Evolutionary conservation across 2,113 vertebrate species (phyloP).

Genomic region (Pterocles gutturalis): DNA sequence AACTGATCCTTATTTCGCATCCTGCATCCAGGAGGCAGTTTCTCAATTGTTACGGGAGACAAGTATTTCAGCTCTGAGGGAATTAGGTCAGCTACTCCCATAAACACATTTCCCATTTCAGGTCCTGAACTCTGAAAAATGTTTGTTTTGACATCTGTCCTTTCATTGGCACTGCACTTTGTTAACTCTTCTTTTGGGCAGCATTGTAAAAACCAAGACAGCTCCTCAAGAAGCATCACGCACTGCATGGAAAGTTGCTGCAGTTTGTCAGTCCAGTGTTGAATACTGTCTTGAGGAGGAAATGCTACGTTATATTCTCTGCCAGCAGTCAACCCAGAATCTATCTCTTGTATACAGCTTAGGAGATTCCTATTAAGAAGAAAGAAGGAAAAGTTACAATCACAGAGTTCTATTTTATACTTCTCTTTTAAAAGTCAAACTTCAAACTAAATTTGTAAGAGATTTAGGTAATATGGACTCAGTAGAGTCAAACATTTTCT

Average conservation of each 20-base stretch:
- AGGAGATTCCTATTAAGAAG: slow-evolving; percentile 81
- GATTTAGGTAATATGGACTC: background rate
- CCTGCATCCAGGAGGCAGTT: slow-evolving; percentile 83
- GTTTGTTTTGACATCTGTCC: background rate
- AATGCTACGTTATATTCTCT: slow-evolving; percentile 76
- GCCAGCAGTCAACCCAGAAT: slow-evolving; percentile 47
- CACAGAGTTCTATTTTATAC: background rate
- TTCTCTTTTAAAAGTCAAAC: background rate
- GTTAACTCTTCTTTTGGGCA: slow-evolving; percentile 80
- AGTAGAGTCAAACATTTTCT: background rate
- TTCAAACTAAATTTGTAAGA: background rate
- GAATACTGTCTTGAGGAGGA: slow-evolving; percentile 86
- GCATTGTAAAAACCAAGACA: slow-evolving; percentile 88
- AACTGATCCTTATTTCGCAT: slow-evolving; percentile 83
- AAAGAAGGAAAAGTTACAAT: background rate
- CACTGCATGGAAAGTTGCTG: slow-evolving; percentile 84
- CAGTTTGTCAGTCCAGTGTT: slow-evolving; percentile 81
- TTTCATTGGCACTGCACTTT: background rate
- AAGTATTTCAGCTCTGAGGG: slow-evolving; percentile 76
- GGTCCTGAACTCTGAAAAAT: background rate
- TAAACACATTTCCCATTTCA: background rate
- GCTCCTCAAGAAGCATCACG: slow-evolving; percentile 84
- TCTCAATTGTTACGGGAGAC: slow-evolving; percentile 82
- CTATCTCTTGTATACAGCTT: slow-evolving; percentile 79
- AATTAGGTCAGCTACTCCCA: background rate